Base-by-base conservation (phyloP, 2,888 invertebrate genomes). In the Eupithecia vulgata region DNA sequence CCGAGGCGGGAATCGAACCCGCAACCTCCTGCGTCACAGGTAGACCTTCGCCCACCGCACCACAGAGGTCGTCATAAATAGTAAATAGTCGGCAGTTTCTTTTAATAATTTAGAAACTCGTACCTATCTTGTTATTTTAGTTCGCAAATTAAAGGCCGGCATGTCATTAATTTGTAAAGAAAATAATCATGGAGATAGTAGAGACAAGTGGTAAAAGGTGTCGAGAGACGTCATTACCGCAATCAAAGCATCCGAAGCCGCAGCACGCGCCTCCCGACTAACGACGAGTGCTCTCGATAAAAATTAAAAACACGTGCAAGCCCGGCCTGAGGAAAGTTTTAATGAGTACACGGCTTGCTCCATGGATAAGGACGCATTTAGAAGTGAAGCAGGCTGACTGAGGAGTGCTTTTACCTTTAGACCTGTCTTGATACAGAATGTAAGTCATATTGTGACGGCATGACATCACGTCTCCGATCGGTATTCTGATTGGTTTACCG, bases 301-400 rank as follows among this genome's bases (percentile, higher is more conserved):
- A 94, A 94, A 94, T 94, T 94, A 94, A 94, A 94, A 94, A 94
- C 94, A 94, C 93, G 94, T 94, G 94, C 94, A 92, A 89, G 89
- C 91, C 90, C 90, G 89, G 91, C 88, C 93, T 90, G 91, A 94
- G 93, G 93, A 94, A 94, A 94, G 90, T 94, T 94, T 94, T 94
- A 94, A 94, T 94, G 94, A 94, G 90, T 90, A 91, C 91, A 90
- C 89, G 89, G 88, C 83, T 85, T 83, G 85, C 84, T 87, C 85
- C 85, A 84, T 84, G 84, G 83, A 82, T 81, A 70, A 61, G 71
- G 59, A 30, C 66, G 52, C 68, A 76, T 80, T 75, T 75, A 74
- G 67, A 30, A 74, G 71, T 52, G 68, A 70, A 70, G 69, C 78
- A 25, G 70, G 52, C 52, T 64, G 13, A 52, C 52, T 64, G 13